These are phyloP conservation scores for Typhlomys cinereus DNA, from an alignment of 2,113 vertebrate genomes.

Conservation along the genomic window DNA sequence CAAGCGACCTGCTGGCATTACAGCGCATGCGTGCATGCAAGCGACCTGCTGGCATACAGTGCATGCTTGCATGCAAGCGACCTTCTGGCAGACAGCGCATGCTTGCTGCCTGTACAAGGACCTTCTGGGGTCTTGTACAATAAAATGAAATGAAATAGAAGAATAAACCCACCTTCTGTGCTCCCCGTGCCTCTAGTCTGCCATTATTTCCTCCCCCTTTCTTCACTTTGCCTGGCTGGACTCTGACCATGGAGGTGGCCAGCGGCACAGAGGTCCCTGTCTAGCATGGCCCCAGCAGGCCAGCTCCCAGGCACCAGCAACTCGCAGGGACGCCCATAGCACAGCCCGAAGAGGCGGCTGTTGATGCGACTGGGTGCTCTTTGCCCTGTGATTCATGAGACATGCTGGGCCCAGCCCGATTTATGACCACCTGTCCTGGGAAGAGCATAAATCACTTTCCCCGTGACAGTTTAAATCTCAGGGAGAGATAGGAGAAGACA, in stretches of 20 bases:
- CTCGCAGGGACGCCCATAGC: neutral
- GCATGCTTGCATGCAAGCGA: no score
- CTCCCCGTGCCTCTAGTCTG: no score
- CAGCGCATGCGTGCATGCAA: no score
- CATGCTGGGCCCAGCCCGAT: neutral
- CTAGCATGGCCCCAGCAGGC: neutral
- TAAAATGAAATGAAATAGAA: no score
- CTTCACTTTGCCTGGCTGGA: neutral
- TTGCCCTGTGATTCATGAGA: conserved; percentile 28
- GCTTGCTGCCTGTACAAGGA: no score
- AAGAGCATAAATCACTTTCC: conserved; percentile 18
- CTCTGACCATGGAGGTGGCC: neutral
- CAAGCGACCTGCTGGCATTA: no score
- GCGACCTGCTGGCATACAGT: no score
- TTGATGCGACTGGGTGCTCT: neutral
- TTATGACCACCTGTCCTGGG: conserved; percentile 43
- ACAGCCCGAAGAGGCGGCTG: neutral
- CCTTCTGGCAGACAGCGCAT: no score
- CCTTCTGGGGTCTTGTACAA: no score
- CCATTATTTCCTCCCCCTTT: neutral
- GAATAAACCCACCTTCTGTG: no score
- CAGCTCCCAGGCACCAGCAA: neutral
- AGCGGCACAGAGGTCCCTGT: neutral
- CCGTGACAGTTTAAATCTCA: conserved; percentile 51
- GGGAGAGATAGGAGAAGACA: conserved; percentile 37